Evolutionary conservation across 1,140 invertebrate genomes (phyloP).

Genomic region (Holotrichia oblita): DNA sequence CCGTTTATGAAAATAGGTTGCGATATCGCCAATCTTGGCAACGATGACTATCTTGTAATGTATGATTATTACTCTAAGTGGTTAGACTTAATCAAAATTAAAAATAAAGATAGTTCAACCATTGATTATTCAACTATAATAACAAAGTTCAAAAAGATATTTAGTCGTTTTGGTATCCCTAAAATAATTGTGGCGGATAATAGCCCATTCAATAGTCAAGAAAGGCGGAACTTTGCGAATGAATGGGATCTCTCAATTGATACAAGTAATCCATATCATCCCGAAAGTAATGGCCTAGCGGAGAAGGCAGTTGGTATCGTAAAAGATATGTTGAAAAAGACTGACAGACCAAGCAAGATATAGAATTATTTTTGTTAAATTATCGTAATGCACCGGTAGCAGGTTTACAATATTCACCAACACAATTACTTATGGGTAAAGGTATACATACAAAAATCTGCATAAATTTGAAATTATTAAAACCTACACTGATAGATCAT

Average conservation of each 20-base stretch:
- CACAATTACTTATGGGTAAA: slow-evolving; percentile 1
- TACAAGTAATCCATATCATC: slow-evolving; percentile 17
- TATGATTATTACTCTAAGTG: slow-evolving; percentile 20
- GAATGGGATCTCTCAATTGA: not conserved
- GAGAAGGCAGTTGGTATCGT: not conserved
- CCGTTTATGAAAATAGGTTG: slow-evolving; percentile 4
- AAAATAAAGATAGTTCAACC: not conserved
- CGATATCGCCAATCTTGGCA: slow-evolving; percentile 2
- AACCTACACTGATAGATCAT: not conserved
- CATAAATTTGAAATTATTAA: not conserved
- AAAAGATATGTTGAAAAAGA: not conserved
- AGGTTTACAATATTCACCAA: not conserved
- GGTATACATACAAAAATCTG: not conserved
- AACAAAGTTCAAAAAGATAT: not conserved
- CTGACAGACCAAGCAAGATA: not conserved
- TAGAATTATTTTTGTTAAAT: slow-evolving; percentile 24
- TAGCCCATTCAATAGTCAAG: slow-evolving; percentile 29
- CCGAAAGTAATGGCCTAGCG: slow-evolving; percentile 15
- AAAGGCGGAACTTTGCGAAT: slow-evolving; percentile 20
- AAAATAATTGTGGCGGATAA: not conserved
- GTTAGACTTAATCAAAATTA: slow-evolving; percentile 1
- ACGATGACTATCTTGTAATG: not conserved
- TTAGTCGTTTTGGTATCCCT: slow-evolving; percentile 6
- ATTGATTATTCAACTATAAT: no score
- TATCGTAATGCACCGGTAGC: slow-evolving; percentile 20